Evolutionary conservation across 2,797 vertebrate genomes (phyloP).

Genomic region (Aphelocoma californica): DNA sequence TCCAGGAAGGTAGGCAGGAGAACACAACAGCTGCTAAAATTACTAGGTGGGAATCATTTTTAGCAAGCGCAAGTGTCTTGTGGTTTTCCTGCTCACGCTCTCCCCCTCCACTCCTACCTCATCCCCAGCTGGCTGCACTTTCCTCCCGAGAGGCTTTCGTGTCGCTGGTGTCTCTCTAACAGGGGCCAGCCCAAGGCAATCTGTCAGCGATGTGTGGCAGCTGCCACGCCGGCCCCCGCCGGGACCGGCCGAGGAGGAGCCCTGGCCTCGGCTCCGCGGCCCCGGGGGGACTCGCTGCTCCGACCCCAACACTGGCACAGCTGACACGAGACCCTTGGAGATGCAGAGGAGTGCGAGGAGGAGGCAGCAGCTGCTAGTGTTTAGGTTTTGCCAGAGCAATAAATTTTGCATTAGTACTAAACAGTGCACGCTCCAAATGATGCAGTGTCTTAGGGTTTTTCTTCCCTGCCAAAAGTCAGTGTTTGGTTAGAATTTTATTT

Average conservation of each 20-base stretch:
- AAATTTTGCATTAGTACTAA: constrained; percentile 17
- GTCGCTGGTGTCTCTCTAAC: not conserved
- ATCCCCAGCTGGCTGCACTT: not conserved
- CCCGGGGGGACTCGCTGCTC: not conserved
- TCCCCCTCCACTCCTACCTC: not conserved
- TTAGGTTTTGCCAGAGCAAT: constrained; percentile 6
- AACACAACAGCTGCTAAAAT: constrained; percentile 47
- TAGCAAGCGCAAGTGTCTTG: constrained; percentile 31
- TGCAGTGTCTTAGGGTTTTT: not conserved
- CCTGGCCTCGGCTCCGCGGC: not conserved
- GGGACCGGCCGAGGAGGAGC: not conserved
- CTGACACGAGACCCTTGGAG: not conserved
- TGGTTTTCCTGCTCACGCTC: constrained; percentile 35
- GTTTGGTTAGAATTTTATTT: constrained; percentile 24
- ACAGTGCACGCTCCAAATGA: constrained; percentile 11
- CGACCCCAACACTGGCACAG: constrained; percentile 6
- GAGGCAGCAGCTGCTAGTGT: constrained; percentile 36
- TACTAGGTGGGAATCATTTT: constrained; percentile 47
- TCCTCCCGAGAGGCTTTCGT: not conserved
- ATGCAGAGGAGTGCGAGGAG: not conserved
- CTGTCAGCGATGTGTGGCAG: not conserved
- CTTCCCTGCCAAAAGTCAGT: not conserved
- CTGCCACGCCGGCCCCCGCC: not conserved
- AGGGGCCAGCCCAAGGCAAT: not conserved
- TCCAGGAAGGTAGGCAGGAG: constrained; percentile 37